Base-by-base conservation (phyloP, 2,888 invertebrate species). In the Drosophila atroscutellata region DNA sequence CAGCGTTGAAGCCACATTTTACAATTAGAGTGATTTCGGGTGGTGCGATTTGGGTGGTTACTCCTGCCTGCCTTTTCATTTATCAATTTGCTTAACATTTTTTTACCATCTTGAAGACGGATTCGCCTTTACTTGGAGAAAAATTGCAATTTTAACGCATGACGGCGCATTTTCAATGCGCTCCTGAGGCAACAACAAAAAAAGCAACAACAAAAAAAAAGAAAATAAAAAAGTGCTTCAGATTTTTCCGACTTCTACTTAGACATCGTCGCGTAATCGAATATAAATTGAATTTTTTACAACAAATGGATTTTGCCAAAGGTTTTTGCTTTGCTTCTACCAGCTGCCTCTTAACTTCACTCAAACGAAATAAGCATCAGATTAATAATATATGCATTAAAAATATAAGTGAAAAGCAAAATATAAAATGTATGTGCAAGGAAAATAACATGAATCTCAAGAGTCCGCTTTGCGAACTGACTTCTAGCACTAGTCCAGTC, bases 61-160 rank as follows among this genome's bases (percentile, higher is more conserved):
- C 47, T 57, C 26, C n/a, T n/a, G 49, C 20, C 47, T 34, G 61
- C 62, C 56, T 58, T 83, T 79, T 76, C 83, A 79, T 85, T 88
- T 85, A 83, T 88, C 83, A 83, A 87, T 83, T 86, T 87, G 75
- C 75, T 81, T 84, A 81, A 70, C 69, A 65, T 64, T 75, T 56
- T 61, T 15, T 24, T 24, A 56, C 49, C 51, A 51, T 45, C 34
- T 47, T 45, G 56, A 49, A 63, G 60, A 34, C 58, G 34, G 39
- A 42, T 18, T 45, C 45, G 62, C 67, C 52, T 49, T 68, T 49
- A 52, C 74, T 63, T 11, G 13, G 32, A 50, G 50, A 49, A 77
- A 87, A 85, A 90, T 88, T 88, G 81, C 90, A 90, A 86, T 90
- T 86, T 90, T 88, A 85, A 86, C 88, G 86, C 88, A 90, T 86